A percentile compares a stretch with the other conserved stretches of the same genome.
phyloP scores from a whole-genome alignment of 2,797 vertebrate species.

The Oophaga sylvatica region DNA sequence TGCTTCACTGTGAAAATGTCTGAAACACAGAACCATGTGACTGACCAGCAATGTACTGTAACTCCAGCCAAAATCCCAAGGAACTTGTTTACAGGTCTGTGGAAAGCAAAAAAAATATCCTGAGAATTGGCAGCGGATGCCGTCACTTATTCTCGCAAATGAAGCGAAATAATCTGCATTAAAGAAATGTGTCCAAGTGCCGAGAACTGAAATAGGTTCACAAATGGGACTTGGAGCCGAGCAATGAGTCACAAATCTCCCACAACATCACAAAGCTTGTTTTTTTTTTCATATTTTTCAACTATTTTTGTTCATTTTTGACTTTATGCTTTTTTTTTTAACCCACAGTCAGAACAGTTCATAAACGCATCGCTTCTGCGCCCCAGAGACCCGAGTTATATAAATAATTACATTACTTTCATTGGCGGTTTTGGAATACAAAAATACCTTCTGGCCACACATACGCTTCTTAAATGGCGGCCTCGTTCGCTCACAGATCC shows the following conservation, averaged over 20 bases:
- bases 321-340: neutral
- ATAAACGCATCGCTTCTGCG: neutral
- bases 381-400: constrained; percentile 32
- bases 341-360: constrained; percentile 1
- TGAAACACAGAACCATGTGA: neutral
- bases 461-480: constrained; percentile 48
- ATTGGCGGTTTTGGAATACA: constrained; percentile 40
- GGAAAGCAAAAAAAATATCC: neutral
- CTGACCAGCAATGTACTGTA: neutral
- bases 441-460: constrained; percentile 39
- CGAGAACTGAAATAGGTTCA: neutral
- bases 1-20: neutral
- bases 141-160: constrained; percentile 11
- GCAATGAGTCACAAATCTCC: neutral
- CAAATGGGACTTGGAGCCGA: neutral
- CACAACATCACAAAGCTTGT: neutral
- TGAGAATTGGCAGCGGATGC: neutral
- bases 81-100: constrained; percentile 11
- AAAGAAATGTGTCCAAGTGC: neutral
- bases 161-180: neutral
- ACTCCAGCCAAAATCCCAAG: constrained; percentile 2
- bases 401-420: constrained; percentile 56
- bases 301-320: neutral
- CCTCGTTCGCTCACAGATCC: constrained; percentile 35
- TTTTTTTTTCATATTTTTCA: neutral